These are phyloP conservation scores for Copsychus sechellarum DNA, from an alignment of 2,113 vertebrate species.

Conservation along the genomic window DNA sequence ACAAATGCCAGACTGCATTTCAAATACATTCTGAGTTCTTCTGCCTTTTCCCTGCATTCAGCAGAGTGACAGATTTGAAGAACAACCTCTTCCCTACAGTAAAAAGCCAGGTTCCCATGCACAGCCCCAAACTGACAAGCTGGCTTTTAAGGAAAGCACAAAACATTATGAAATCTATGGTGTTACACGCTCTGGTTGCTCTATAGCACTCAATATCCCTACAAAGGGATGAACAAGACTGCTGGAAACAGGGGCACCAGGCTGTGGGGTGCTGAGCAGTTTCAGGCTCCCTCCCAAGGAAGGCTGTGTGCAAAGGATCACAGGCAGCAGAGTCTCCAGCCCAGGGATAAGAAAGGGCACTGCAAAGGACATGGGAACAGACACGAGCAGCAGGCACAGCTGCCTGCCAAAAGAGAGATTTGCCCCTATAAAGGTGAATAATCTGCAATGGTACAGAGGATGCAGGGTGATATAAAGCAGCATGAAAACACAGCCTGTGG, in stretches of 20 bases:
- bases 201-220: neutral
- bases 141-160: neutral
- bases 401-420: neutral
- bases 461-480: neutral
- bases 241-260: neutral
- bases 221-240: neutral
- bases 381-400: neutral
- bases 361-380: neutral
- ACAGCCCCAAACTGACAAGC: neutral
- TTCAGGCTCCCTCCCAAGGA: neutral
- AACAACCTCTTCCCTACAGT: neutral
- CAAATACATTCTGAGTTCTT: neutral
- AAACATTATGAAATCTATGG: rapidly evolving
- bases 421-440: neutral
- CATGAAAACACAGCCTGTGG: neutral
- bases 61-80: neutral
- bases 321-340: neutral
- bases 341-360: neutral
- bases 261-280: neutral
- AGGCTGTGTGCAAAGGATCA: neutral
- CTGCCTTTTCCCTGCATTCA: neutral
- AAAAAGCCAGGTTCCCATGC: neutral
- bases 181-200: neutral
- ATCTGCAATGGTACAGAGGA: neutral
- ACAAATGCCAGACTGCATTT: neutral